Conservation (phyloP, 1,140 invertebrate genomes). For the Neomicropteryx cornuta region DNA sequence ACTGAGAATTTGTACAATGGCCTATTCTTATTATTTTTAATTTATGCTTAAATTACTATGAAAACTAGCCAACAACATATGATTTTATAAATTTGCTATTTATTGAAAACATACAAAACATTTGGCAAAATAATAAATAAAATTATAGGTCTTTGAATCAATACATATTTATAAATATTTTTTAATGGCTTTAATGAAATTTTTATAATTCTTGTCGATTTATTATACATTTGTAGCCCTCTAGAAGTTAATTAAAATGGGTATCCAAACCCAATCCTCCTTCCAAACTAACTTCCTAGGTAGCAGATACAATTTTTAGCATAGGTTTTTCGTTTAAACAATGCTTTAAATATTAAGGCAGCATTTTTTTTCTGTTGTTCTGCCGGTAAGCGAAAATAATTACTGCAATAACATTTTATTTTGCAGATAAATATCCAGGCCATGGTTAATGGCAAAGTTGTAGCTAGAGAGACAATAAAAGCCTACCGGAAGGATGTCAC, state of each 20-base stretch:
- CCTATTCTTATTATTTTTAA: not conserved
- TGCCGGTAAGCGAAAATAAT: no score
- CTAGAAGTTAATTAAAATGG: not conserved
- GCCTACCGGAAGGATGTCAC: constrained; percentile 87
- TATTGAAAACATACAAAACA: not conserved
- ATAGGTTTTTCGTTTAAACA: not conserved
- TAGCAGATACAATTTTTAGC: constrained; percentile 2
- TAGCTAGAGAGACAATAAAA: constrained; percentile 81
- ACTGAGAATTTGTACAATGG: not conserved
- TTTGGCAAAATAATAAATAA: not conserved
- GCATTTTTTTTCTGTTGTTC: not conserved
- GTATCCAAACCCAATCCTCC: not conserved
- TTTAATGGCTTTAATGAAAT: not conserved
- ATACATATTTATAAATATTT: not conserved
- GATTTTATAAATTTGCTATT: not conserved
- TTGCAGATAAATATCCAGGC: constrained; percentile 78
- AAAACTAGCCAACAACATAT: not conserved
- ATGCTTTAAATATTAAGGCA: not conserved
- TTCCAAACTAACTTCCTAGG: not conserved
- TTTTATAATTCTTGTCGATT: no score
- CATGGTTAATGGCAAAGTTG: constrained; percentile 63
- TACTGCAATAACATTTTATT: constrained; percentile 16
- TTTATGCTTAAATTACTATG: not conserved
- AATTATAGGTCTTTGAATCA: not conserved
- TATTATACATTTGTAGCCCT: not conserved